A percentile compares a stretch with the other conserved stretches of the same genome.
Evolutionary conservation across 2,888 invertebrate genomes (phyloP).

Genomic region (Philopedon plagiatum): DNA sequence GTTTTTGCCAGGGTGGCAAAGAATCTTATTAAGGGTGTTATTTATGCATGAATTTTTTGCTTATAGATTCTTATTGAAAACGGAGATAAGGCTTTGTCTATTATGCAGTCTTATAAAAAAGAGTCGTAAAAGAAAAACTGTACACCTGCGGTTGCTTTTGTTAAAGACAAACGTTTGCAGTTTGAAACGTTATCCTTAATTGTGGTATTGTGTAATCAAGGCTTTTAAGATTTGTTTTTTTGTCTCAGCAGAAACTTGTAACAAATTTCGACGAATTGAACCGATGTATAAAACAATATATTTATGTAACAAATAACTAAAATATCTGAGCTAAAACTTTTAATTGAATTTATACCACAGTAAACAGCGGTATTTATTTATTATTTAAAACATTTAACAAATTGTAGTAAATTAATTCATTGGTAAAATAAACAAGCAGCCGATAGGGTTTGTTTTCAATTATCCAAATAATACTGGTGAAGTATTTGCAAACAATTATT

Average conservation of each 20-base stretch:
- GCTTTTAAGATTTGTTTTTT: not conserved
- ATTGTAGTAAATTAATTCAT: constrained; percentile 21
- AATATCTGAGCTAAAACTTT: not conserved
- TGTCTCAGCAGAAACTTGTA: not conserved
- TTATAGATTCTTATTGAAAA: constrained; percentile 23
- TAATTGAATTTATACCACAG: not conserved
- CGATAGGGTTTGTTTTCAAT: constrained; percentile 50
- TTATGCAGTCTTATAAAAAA: constrained; percentile 5
- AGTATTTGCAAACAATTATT: constrained; percentile 52
- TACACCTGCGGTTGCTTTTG: constrained; percentile 7
- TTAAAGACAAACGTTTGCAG: not conserved
- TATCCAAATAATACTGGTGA: constrained; percentile 43
- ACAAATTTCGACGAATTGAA: no score
- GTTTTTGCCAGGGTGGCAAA: constrained; percentile 37
- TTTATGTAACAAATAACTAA: constrained; percentile 1
- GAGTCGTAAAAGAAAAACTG: constrained; percentile 7
- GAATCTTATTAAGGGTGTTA: constrained; percentile 15
- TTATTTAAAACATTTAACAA: constrained; percentile 12
- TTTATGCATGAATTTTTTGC: constrained; percentile 28
- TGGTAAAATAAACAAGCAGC: constrained; percentile 22
- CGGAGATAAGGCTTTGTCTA: constrained; percentile 16
- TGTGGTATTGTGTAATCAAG: constrained; percentile 1
- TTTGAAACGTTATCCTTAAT: constrained; percentile 1
- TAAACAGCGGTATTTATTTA: not conserved
- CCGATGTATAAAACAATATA: not conserved